These are phyloP conservation scores for Fratercula arctica DNA, from an alignment of 2,797 vertebrate species.

Conservation along the genomic window DNA sequence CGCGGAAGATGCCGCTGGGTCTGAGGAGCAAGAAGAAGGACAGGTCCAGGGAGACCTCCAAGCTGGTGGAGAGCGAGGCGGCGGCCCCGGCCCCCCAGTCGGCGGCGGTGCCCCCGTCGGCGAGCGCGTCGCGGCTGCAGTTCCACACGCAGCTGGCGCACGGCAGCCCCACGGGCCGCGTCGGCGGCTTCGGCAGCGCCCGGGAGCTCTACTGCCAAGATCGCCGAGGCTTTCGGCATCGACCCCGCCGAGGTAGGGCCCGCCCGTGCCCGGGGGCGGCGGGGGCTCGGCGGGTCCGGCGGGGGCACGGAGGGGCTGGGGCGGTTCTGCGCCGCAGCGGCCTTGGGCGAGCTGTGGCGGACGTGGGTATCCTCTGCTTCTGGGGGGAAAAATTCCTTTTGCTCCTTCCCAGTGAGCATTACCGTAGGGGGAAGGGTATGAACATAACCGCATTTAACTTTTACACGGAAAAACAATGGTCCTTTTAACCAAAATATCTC, in stretches of 20 bases:
- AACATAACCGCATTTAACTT: fast-evolving
- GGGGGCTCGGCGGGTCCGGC: too few species aligned
- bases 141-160: slow-evolving; percentile 97
- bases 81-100: background rate
- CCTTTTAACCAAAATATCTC: fast-evolving
- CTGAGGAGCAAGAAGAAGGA: slow-evolving; percentile 79
- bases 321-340: fast-evolving
- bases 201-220: slow-evolving; percentile 87
- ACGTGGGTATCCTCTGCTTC: fast-evolving
- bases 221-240: slow-evolving; percentile 82
- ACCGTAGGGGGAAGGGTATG: fast-evolving
- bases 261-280: background rate
- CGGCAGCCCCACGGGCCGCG: slow-evolving; percentile 92
- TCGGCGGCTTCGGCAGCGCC: slow-evolving; percentile 90
- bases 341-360: fast-evolving
- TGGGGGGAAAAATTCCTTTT: fast-evolving
- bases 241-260: slow-evolving; percentile 65
- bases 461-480: fast-evolving
- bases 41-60: slow-evolving; percentile 79
- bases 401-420: fast-evolving
- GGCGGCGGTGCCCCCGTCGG: background rate
- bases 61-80: slow-evolving; percentile 87
- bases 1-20: slow-evolving; percentile 85
- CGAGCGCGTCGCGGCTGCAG: slow-evolving; percentile 75
- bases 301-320: fast-evolving